These are phyloP conservation scores for Agelas oroides DNA, from an alignment of 37 sponge, comb jelly and placozoan species.

Conservation along the genomic window DNA sequence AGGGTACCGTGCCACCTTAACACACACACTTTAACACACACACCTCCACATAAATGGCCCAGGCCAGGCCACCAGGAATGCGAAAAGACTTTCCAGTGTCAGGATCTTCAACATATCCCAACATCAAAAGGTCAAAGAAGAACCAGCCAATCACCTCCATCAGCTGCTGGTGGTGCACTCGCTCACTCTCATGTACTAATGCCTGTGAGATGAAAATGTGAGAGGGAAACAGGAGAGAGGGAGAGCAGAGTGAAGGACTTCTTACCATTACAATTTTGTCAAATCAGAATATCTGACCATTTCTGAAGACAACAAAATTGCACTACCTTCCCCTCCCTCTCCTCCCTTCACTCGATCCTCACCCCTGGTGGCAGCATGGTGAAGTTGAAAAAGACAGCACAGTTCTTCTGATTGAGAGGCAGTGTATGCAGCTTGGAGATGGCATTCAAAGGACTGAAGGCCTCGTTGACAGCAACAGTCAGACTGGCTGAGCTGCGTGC, in stretches of 20 bases:
- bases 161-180: constrained; percentile 51
- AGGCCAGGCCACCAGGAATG: constrained; percentile 69
- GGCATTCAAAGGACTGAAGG: constrained; percentile 74
- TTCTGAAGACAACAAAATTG: no score
- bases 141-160: constrained; percentile 90
- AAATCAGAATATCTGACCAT: no score
- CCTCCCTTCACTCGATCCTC: no score
- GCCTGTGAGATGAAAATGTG: not conserved
- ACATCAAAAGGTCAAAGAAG: constrained; percentile 84
- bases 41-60: constrained; percentile 87
- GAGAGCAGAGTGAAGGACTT: no score
- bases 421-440: constrained; percentile 76
- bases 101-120: constrained; percentile 87
- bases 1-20: no score
- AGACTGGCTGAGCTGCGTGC: constrained; percentile 8
- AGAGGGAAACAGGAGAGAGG: no score
- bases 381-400: constrained; percentile 89
- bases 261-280: no score
- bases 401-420: constrained; percentile 34
- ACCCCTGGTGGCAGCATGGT: constrained; percentile 84
- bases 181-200: constrained; percentile 53
- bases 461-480: constrained; percentile 87
- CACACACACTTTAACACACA: no score
- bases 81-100: constrained; percentile 76
- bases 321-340: no score